These are phyloP conservation scores for Troides oblongomaculatus DNA, from an alignment of 2,888 invertebrate genomes.

Conservation along the genomic window DNA sequence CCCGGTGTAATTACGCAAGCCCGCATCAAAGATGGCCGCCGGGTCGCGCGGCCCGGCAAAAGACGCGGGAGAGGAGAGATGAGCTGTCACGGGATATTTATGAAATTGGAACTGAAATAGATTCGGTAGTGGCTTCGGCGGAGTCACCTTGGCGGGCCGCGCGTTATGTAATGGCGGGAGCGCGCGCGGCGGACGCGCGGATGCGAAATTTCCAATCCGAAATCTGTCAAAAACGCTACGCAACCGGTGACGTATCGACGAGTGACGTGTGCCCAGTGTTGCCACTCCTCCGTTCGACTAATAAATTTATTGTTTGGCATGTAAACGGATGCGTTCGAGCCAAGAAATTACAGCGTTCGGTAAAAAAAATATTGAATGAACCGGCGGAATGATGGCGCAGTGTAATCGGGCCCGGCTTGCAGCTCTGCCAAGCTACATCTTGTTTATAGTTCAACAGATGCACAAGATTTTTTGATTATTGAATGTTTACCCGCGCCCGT, in stretches of 20 bases:
- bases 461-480: conserved; percentile 55
- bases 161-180: conserved; percentile 63
- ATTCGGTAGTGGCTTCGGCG: conserved; percentile 70
- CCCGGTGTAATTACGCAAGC: conserved; percentile 68
- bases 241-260: conserved; percentile 64
- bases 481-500: conserved; percentile 48
- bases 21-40: conserved; percentile 64
- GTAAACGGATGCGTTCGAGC: conserved; percentile 80
- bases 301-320: conserved; percentile 81
- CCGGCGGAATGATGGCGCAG: conserved; percentile 71
- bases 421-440: conserved; percentile 67
- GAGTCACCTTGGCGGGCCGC: conserved; percentile 76
- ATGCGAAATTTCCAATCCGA: conserved; percentile 56
- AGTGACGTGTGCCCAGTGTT: conserved; percentile 69
- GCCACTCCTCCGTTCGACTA: conserved; percentile 77
- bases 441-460: conserved; percentile 70
- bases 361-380: conserved; percentile 78
- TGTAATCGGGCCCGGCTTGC: conserved; percentile 67
- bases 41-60: conserved; percentile 51
- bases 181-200: conserved; percentile 55
- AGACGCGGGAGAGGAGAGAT: conserved; percentile 75
- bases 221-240: conserved; percentile 67
- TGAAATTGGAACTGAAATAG: conserved; percentile 79
- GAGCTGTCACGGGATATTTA: conserved; percentile 79
- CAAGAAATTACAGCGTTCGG: conserved; percentile 79